Conservation (phyloP, 1,140 invertebrate species). For the Caenorhabditis latens region DNA sequence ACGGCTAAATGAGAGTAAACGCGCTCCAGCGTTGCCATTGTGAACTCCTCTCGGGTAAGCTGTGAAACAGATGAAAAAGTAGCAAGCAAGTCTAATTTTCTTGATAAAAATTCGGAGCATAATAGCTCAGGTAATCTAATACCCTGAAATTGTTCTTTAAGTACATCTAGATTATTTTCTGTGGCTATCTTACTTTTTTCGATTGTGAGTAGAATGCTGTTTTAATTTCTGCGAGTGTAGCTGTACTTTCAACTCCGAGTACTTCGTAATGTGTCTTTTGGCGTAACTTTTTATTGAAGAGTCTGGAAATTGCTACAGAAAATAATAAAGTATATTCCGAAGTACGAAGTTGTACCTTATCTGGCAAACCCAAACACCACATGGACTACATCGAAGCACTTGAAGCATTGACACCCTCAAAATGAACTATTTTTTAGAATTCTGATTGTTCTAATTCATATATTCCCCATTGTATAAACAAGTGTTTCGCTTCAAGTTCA, state of each 20-base stretch:
- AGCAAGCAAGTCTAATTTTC: too few relatives aligned
- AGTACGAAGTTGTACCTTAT: not conserved
- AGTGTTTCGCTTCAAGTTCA: not conserved
- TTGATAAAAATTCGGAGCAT: too few relatives aligned
- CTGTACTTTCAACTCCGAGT: not conserved
- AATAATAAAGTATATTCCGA: not conserved
- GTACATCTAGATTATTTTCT: too few relatives aligned
- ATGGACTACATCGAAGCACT: constrained; percentile 7
- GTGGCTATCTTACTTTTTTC: not conserved
- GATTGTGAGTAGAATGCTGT: constrained; percentile 30
- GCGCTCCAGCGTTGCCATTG: not conserved
- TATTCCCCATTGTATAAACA: constrained; percentile 27
- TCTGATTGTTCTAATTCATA: not conserved
- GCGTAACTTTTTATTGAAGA: constrained; percentile 7
- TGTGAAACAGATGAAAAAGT: too few relatives aligned
- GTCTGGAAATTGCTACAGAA: not conserved
- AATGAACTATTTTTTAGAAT: not conserved
- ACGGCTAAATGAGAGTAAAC: not conserved
- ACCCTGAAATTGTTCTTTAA: too few relatives aligned
- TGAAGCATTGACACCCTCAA: not conserved
- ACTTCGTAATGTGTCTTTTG: constrained; percentile 28
- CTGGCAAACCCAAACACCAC: constrained; percentile 31
- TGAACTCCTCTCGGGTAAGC: too few relatives aligned
- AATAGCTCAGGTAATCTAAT: too few relatives aligned
- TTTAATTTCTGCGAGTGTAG: constrained; percentile 23